Evolutionary conservation across 2,113 vertebrate genomes (phyloP), one percentile per base, ranked within the genome.

Genomic region (Gallinago undulata): DNA sequence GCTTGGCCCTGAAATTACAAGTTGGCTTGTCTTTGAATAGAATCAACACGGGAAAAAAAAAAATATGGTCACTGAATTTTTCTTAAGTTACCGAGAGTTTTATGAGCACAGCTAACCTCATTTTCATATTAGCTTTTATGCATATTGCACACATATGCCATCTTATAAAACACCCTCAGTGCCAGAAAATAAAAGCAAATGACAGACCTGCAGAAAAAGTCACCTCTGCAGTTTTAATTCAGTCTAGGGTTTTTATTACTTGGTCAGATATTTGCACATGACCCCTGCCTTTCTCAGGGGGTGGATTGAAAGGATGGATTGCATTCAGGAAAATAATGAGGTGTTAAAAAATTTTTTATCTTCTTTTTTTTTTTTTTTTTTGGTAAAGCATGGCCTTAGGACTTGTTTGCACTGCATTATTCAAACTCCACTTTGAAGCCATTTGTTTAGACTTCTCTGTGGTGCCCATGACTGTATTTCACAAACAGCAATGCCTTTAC

Each of bases 381-480:
- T 39, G 39, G 11, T n/a, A 24, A 73, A 59, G 41, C 53, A 18
- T 70, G 50, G 30, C 56, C 51, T 64, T 75, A 60, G 48, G 25
- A 75, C 53, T 95, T 84, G 35, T 76, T 87, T 82, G 50, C 13
- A 73, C 33, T 56, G 6, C 31, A 17, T 85, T 90, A 85, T 67
- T 89, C 68, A 94, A 80, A 23, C 64, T 85, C 9, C 37, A 3
- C 27, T 80, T 79, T 74, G 75, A 96, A 93, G 21, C 6, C 9
- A 77, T 79, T 94, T 84, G 41, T 95, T 94, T 90, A 88, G 72
- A 94, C 51, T 74, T 91, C 78, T 91, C n/a, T 50, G 35, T 73
- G 35, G 37, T 39, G 13, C 16, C 23, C 30, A 72, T 56, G 33
- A 75, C 66, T 41, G 19, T 79, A 56, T 87, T 95, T 94, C 45